Evolutionary conservation across 2,888 invertebrate species (phyloP), one percentile per base, ranked within the genome.

Genomic region (Eupithecia pulchellata): DNA sequence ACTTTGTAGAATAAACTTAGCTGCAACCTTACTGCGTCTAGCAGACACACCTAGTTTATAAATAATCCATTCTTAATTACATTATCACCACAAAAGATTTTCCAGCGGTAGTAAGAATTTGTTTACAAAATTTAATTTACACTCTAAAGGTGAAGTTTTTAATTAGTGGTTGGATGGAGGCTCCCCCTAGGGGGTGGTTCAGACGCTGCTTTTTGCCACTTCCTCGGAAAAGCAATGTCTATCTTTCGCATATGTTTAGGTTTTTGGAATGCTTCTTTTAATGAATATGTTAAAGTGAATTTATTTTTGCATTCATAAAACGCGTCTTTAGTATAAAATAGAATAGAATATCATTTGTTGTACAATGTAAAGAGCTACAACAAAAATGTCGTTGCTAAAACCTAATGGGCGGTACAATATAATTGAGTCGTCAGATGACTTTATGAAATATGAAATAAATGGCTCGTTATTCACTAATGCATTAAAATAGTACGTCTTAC

Each of bases 81-180:
- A 73, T 65, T 69, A 67, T 62, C 55, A 73, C 69, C 69, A 67
- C 73, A 69, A 70, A 69, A 70, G 64, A 73, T 70, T 73, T 62
- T 67, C 61, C 62, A 62, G 67, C 25, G 62, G 66, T 72, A 69
- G 69, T 68, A 75, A 71, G 64, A 75, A 73, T 75, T 71, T 72
- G 73, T 65, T 58, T 73, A 69, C 55, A 69, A 72, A 76, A 69
- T 71, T 69, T 70, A 75, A 77, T 74, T 74, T 72, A 75, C 66
- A 73, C 69, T 74, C 82, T 80, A 82, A 81, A 87, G 85, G 83
- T 81, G 78, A 86, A 87, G 86, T 88, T 89, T 87, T 89, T 90
- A 91, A 91, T 91, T 90, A 89, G 87, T 86, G 78, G 79, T 80
- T 77, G 78, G 75, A 61, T 70, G 73, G 68, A 69, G 74, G 76